These are phyloP conservation scores for Linurgus olivaceus DNA, from an alignment of 2,797 vertebrate genomes.

Conservation along the genomic window DNA sequence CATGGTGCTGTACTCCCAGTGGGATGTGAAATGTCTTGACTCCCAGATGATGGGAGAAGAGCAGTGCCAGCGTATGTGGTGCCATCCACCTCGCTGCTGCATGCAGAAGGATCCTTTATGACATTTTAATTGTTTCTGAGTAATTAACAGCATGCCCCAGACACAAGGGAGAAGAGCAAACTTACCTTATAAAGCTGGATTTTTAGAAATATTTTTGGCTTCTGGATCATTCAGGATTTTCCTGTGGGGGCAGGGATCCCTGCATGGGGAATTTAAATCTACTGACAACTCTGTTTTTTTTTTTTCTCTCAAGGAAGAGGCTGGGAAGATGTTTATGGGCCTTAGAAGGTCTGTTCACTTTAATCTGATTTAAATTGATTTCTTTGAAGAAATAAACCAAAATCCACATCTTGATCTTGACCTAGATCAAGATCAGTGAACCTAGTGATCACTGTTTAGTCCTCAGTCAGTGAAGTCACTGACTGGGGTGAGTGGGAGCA, in stretches of 20 bases:
- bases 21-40: fast-evolving
- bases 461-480: background rate
- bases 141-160: background rate
- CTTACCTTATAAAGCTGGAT: background rate
- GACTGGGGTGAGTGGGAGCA: background rate
- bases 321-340: background rate
- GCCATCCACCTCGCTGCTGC: background rate
- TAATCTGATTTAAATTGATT: background rate
- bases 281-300: background rate
- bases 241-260: background rate
- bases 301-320: background rate
- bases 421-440: background rate
- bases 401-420: background rate
- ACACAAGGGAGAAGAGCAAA: background rate
- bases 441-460: background rate
- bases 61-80: background rate
- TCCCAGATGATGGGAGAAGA: background rate
- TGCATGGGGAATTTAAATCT: background rate
- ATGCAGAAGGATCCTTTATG: background rate
- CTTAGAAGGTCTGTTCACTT: background rate
- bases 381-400: background rate
- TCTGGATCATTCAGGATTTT: background rate
- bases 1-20: background rate
- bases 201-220: background rate
- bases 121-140: background rate